Percentiles rank a stretch among this genome's conserved stretches.
These are phyloP conservation scores for Brachionus rubens DNA, from an alignment of 1,140 invertebrate genomes.

Conservation along the genomic window DNA sequence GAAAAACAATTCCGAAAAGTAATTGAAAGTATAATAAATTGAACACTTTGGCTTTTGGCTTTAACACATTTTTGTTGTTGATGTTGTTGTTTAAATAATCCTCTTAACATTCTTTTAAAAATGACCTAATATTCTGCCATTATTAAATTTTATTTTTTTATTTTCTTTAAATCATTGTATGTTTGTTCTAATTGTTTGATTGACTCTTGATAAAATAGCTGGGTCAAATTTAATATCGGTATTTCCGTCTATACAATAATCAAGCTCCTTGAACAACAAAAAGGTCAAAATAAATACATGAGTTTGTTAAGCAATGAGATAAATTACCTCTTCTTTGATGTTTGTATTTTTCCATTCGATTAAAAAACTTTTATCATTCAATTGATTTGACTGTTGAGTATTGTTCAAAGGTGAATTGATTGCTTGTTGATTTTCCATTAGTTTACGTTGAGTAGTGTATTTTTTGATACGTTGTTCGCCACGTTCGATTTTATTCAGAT, in stretches of 20 bases:
- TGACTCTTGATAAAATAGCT: constrained; percentile 15
- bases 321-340: constrained; percentile 38
- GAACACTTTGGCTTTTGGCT: not conserved
- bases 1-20: not conserved
- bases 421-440: constrained; percentile 37
- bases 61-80: not conserved
- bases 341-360: constrained; percentile 18
- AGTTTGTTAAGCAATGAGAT: not conserved
- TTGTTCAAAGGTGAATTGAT: not conserved
- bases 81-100: too few species aligned
- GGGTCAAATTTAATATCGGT: constrained; percentile 42
- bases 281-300: not conserved
- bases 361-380: constrained; percentile 28
- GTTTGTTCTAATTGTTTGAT: constrained; percentile 26
- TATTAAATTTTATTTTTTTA: not conserved
- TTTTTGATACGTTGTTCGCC: constrained; percentile 44
- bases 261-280: constrained; percentile 21
- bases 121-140: too few species aligned
- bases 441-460: constrained; percentile 35
- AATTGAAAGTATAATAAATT: not conserved
- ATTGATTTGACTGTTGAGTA: constrained; percentile 28
- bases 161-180: constrained; percentile 2
- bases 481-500: constrained; percentile 45
- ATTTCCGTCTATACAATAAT: not conserved
- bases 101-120: too few species aligned